Percentiles rank a stretch among this genome's conserved stretches.
Conservation (phyloP, 1,140 invertebrate genomes). For the Arctopsyche grandis region DNA sequence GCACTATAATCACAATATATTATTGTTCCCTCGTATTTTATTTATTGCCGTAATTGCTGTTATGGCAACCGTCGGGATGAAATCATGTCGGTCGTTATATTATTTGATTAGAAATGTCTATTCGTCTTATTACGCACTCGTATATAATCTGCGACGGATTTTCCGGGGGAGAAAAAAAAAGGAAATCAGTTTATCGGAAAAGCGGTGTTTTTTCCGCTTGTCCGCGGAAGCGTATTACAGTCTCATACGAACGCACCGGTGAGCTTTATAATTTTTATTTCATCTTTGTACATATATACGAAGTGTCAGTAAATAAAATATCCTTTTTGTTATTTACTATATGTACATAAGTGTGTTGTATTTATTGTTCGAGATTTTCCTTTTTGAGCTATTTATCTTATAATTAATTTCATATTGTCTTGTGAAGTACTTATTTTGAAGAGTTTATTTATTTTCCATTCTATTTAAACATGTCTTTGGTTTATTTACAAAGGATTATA, state of each 20-base stretch:
- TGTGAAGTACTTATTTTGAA: too few species aligned
- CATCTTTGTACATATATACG: too few species aligned
- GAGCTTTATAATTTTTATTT: conserved; percentile 12
- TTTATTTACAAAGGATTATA: too few species aligned
- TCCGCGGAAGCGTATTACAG: background rate
- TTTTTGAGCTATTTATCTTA: too few species aligned
- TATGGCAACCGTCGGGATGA: background rate
- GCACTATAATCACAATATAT: background rate
- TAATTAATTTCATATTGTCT: too few species aligned
- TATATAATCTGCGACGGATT: background rate
- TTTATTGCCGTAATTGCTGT: background rate
- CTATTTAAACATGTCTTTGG: too few species aligned
- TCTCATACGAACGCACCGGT: background rate
- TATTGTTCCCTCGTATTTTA: background rate
- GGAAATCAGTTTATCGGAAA: conserved; percentile 3
- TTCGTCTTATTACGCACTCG: background rate
- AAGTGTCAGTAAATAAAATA: too few species aligned
- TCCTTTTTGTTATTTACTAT: too few species aligned
- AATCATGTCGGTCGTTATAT: background rate
- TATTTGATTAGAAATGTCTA: background rate
- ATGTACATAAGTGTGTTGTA: too few species aligned
- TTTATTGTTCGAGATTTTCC: too few species aligned
- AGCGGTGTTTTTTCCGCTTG: background rate
- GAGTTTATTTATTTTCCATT: too few species aligned
- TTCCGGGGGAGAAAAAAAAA: background rate